Conservation (phyloP, 2,113 vertebrate species). For the Sceloporus undulatus region DNA sequence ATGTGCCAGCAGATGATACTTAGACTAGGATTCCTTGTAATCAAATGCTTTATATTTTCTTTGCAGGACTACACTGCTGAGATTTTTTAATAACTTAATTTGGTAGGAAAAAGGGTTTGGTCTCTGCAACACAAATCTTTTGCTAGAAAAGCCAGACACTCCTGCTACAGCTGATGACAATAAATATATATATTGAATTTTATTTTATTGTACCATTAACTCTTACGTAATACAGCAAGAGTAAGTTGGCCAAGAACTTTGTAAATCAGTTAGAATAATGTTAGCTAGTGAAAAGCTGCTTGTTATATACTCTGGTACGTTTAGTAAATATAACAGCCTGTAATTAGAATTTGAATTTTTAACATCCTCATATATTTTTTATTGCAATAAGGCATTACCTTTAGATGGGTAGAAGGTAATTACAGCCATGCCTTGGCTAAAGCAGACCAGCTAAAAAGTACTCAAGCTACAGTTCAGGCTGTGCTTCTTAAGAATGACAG, state of each 20-base stretch:
- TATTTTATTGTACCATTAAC: conserved; percentile 64
- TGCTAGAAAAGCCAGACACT: conserved; percentile 49
- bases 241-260: conserved; percentile 55
- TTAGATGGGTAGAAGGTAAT: conserved; percentile 68
- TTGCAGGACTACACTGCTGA: conserved; percentile 44
- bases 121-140: conserved; percentile 48
- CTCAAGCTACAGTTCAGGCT: conserved; percentile 67
- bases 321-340: conserved; percentile 74
- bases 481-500: conserved; percentile 64
- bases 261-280: conserved; percentile 55
- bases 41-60: conserved; percentile 35
- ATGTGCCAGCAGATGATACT: conserved; percentile 54
- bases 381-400: conserved; percentile 66
- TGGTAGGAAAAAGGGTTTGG: conserved; percentile 45
- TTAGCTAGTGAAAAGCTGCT: conserved; percentile 58
- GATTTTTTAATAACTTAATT: conserved; percentile 58
- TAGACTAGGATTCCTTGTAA: conserved; percentile 51
- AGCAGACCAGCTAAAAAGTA: conserved; percentile 47
- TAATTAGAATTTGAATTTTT: conserved; percentile 74
- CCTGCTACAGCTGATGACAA: conserved; percentile 34
- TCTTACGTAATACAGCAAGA: conserved; percentile 58
- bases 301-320: conserved; percentile 64
- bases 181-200: conserved; percentile 61
- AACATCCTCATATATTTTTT: conserved; percentile 70
- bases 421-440: conserved; percentile 62